A percentile compares a stretch with the other conserved stretches of the same genome.
phyloP scores from a whole-genome alignment of 1,140 invertebrate genomes.

The Delia radicum region DNA sequence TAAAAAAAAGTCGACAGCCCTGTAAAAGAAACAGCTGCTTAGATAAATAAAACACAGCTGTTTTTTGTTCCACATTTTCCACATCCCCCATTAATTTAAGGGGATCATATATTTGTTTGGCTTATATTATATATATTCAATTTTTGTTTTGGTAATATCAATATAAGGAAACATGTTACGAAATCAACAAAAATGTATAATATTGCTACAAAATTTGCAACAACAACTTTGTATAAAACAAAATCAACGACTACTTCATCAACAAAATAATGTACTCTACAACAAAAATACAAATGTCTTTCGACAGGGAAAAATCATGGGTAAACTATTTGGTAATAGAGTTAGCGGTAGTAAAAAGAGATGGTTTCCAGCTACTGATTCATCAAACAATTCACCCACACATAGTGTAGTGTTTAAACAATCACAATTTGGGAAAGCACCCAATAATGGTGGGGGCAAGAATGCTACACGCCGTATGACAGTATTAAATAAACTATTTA shows the following conservation, averaged over 20 bases:
- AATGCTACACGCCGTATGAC: conserved; percentile 58
- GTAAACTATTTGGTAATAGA: conserved; percentile 43
- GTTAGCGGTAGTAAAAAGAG: conserved; percentile 41
- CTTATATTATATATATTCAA: no score
- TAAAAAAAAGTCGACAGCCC: no score
- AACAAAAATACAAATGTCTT: neutral
- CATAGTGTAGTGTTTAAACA: conserved; percentile 32
- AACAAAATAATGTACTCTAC: neutral
- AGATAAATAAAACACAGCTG: neutral
- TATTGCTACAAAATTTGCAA: neutral
- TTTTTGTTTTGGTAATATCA: no score
- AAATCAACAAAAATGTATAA: neutral
- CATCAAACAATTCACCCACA: neutral
- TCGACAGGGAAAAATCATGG: conserved; percentile 41
- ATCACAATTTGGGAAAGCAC: conserved; percentile 36
- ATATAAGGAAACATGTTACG: neutral
- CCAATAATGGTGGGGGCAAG: conserved; percentile 50
- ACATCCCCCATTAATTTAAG: neutral
- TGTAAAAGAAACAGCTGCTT: neutral
- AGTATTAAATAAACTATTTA: conserved; percentile 77
- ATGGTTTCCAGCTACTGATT: conserved; percentile 39
- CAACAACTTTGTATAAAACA: neutral
- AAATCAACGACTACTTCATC: neutral
- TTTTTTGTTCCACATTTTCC: no score
- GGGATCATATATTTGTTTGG: neutral